Conservation (phyloP, 2,797 vertebrate species). For the Thalassophryne amazonica region DNA sequence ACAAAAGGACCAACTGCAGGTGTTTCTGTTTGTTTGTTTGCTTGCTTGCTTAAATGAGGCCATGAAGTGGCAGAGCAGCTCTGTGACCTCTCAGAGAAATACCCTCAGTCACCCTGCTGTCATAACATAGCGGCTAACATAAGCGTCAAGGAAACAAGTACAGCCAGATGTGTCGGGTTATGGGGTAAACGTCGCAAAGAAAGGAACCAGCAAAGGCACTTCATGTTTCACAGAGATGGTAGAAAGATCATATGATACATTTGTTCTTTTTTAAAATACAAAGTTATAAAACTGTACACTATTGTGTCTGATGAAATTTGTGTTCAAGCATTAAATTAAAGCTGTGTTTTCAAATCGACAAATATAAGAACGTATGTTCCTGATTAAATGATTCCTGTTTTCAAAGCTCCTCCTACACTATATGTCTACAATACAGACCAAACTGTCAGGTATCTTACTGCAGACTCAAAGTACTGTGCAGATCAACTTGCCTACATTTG, state of each 20-base stretch:
- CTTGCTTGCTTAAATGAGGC: constrained; percentile 42
- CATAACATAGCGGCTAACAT: constrained; percentile 67
- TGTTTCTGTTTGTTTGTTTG: constrained; percentile 7
- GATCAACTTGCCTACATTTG: background rate
- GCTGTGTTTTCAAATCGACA: background rate
- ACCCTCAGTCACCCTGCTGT: constrained; percentile 54
- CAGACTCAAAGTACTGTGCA: background rate
- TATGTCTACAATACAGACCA: background rate
- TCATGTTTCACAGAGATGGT: background rate
- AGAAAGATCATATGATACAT: background rate
- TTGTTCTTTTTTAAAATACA: background rate
- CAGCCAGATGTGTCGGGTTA: constrained; percentile 61
- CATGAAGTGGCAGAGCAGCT: constrained; percentile 46
- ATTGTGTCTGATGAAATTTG: background rate
- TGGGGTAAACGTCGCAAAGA: constrained; percentile 1
- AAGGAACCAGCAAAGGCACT: background rate
- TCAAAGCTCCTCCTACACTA: constrained; percentile 23
- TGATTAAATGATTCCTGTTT: constrained; percentile 3
- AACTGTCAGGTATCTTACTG: background rate
- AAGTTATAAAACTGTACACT: background rate
- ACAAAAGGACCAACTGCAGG: constrained; percentile 35
- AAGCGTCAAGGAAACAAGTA: constrained; percentile 46
- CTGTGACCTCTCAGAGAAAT: constrained; percentile 42
- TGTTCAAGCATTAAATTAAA: background rate
- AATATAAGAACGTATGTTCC: background rate